Conservation (phyloP, 2,888 invertebrate species). For the Drosophila buzzatii region DNA sequence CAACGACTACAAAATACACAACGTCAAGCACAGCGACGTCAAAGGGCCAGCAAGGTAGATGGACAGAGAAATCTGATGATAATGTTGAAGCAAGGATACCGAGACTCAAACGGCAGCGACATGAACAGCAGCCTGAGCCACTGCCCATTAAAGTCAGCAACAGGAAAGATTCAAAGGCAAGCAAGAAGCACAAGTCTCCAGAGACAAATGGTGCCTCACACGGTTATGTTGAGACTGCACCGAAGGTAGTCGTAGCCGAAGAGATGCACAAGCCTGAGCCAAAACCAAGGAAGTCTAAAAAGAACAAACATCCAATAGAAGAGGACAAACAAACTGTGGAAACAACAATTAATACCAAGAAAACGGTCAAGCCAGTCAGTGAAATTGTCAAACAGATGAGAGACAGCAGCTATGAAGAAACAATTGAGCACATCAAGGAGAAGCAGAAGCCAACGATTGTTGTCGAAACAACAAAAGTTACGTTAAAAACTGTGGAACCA, state of each 20-base stretch:
- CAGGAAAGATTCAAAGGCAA: slow-evolving; percentile 58
- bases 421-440: slow-evolving; percentile 16
- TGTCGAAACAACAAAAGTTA: slow-evolving; percentile 12
- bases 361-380: slow-evolving; percentile 4
- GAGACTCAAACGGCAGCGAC: slow-evolving; percentile 61
- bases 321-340: slow-evolving; percentile 14
- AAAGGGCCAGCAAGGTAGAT: slow-evolving; percentile 46
- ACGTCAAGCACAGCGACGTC: slow-evolving; percentile 63
- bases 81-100: slow-evolving; percentile 52
- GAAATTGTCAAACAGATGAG: slow-evolving; percentile 17
- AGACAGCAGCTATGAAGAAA: neutral
- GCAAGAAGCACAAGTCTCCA: slow-evolving; percentile 56
- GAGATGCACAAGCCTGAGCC: slow-evolving; percentile 58
- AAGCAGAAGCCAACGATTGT: slow-evolving; percentile 30
- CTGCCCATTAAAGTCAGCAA: slow-evolving; percentile 63
- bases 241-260: slow-evolving; percentile 27
- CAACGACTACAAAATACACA: slow-evolving; percentile 50
- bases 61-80: slow-evolving; percentile 73
- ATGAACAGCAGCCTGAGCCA: slow-evolving; percentile 68
- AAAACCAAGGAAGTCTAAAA: slow-evolving; percentile 63
- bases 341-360: slow-evolving; percentile 21
- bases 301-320: slow-evolving; percentile 55
- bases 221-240: slow-evolving; percentile 41
- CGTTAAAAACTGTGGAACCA: slow-evolving; percentile 19
- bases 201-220: slow-evolving; percentile 49